Base-by-base conservation (phyloP, 2,888 invertebrate genomes). In the Eupithecia subfuscata region DNA sequence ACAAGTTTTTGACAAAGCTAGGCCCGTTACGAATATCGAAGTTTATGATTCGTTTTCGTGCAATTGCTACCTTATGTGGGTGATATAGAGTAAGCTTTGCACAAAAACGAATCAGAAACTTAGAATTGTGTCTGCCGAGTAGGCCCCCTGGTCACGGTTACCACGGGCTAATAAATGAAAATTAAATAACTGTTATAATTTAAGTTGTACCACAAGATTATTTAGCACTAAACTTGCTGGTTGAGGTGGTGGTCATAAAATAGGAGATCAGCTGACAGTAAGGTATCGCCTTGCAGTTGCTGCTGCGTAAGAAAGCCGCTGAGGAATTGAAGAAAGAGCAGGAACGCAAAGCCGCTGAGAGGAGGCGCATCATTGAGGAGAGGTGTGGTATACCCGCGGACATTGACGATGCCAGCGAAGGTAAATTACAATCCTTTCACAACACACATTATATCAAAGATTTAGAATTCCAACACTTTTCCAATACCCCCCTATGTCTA, bases 251-350 rank as follows among this genome's bases (percentile, higher is more conserved):
- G 60, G 60, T 60, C 60, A 25, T 60, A 14, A 25, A 25, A 25
- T 60, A 60, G 25, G 60, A 25, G 25, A 25, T 34, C 8, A 9
- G 48, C 25, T 48, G 4, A 52, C 34, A 71, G 25, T 34, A 8
- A 64, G 40, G 69, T 71, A 45, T 22, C 30, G 73, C 80, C 87
- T 77, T 77, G 18, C 88, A 99, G 99, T 97, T 99, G 96, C 96
- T 99, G 96, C 97, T 99, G 96, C 99, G 99, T 97, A 99, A 99
- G 96, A 99, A 99, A 96, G 99, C 99, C 93, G 99, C 99, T 87
- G 99, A 99, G 95, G 99, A 99, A 95, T 95, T 99, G 96, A 99
- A 99, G 96, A 99, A 99, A 95, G 99, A 99, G 96, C 99, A 99
- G 95, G 98, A 99, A 95, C 97, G 98, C 92, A 99, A 99, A 96